A percentile compares a stretch with the other conserved stretches of the same genome.
Conservation (phyloP, 2,113 vertebrate species). For the Tetraodon nigroviridis region DNA sequence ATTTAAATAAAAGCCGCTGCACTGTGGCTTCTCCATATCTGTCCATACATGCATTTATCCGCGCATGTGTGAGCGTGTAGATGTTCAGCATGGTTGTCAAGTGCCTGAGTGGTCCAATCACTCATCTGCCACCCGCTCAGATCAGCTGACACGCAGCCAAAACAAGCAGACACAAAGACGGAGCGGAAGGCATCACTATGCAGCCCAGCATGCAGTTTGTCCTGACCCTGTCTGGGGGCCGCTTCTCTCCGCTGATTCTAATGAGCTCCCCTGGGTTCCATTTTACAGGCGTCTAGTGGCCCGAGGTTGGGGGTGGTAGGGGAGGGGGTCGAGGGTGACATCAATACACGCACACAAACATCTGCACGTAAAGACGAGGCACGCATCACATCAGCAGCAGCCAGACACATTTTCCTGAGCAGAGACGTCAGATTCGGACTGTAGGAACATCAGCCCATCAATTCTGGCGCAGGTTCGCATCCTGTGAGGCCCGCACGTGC, state of each 20-base stretch:
- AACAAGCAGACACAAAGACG: slow-evolving; percentile 56
- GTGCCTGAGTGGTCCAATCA: slow-evolving; percentile 48
- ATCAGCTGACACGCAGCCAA: slow-evolving; percentile 46
- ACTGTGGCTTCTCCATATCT: background rate
- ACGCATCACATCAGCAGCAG: slow-evolving; percentile 1
- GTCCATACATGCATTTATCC: background rate
- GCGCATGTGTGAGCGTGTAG: slow-evolving; percentile 9
- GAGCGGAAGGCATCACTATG: slow-evolving; percentile 69
- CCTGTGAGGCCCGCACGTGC: no score
- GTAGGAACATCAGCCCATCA: background rate
- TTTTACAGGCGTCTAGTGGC: slow-evolving; percentile 45
- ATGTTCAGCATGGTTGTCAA: slow-evolving; percentile 57
- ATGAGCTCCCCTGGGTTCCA: slow-evolving; percentile 69
- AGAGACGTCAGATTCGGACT: background rate
- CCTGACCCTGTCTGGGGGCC: slow-evolving; percentile 67
- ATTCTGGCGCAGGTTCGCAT: no score
- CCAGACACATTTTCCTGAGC: slow-evolving; percentile 17
- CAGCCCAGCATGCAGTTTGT: slow-evolving; percentile 61
- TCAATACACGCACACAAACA: slow-evolving; percentile 30
- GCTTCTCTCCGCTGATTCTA: slow-evolving; percentile 64
- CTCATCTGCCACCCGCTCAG: slow-evolving; percentile 51
- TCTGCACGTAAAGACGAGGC: slow-evolving; percentile 20
- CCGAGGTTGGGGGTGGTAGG: slow-evolving; percentile 4
- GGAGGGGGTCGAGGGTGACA: slow-evolving; percentile 2
- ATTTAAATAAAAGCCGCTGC: background rate